Base-by-base conservation (phyloP, 2,113 vertebrate species). In the Aegithalos caudatus region DNA sequence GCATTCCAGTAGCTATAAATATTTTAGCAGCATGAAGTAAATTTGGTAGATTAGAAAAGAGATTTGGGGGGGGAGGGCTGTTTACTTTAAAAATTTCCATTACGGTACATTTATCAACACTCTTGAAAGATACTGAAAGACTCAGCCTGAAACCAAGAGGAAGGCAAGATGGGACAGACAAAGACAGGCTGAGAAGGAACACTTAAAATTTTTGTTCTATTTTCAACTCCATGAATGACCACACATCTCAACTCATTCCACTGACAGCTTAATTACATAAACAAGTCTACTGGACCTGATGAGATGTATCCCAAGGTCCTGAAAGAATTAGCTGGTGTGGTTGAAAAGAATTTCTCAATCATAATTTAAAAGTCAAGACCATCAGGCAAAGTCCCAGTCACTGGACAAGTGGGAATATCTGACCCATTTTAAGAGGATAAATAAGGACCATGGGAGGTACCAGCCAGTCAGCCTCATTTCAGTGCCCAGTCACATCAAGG, bases 51-150 rank as follows among this genome's bases (percentile, higher is more conserved):
- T 17, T 40, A 42, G 2, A 13, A 20, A 33, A 72, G 22, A 83
- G 5, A 53, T 7, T 6, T 17, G 6, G 8, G 8, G 12, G 11
- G 3, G 1, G 12, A 10, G 3, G 1, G 3, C 1, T n/a, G 4
- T 78, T 91, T 38, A 33, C 37, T 69, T 74, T 10, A 20, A 58
- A 54, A 51, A 12, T 15, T 28, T 61, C 18, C 37, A 57, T 45
- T 42, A 21, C 16, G 44, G 11, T 53, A 33, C 6, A 23, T 56
- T 53, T 73, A 35, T 70, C 56, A 56, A 20, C 3, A 7, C 42
- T 76, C 22, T 18, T 70, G 22, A 53, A 57, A 74, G n/a, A n/a
- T 12, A 42, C 11, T 28, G 38, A 57, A 83, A 87, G 40, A 83
- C 44, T 58, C 40, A 42, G 44, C 10, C 10, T 22, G 47, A 56